Evolutionary conservation across 2,888 invertebrate genomes (phyloP).

Genomic region (Hypsopygia costalis): DNA sequence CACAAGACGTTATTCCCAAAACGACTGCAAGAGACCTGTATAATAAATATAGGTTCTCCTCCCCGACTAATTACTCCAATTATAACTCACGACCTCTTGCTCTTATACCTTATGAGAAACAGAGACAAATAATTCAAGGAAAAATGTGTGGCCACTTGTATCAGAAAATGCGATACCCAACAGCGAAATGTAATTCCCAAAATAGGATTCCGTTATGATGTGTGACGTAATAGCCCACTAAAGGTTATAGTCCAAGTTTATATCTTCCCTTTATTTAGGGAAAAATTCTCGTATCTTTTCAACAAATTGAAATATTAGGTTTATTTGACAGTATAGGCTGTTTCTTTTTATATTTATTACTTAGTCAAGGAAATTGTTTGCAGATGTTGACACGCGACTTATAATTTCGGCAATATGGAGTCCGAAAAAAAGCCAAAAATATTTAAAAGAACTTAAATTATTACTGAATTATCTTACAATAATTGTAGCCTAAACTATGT

Average conservation of each 20-base stretch:
- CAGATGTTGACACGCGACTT: too few relatives aligned
- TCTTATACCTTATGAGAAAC: neutral
- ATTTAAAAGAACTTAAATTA: too few relatives aligned
- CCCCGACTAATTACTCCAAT: neutral
- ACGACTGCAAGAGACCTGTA: neutral
- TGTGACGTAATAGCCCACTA: slow-evolving; percentile 14
- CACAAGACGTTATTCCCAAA: too few relatives aligned
- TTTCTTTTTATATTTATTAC: neutral
- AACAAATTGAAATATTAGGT: neutral
- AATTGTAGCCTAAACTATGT: too few relatives aligned
- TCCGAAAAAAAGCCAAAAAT: too few relatives aligned
- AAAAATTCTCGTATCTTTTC: slow-evolving; percentile 2
- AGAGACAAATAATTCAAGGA: slow-evolving; percentile 1
- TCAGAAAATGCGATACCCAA: slow-evolving; percentile 1
- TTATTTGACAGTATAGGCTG: neutral
- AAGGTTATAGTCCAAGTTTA: slow-evolving; percentile 9
- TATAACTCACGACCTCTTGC: neutral
- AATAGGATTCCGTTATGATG: slow-evolving; percentile 15
- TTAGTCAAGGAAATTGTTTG: neutral
- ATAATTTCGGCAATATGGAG: too few relatives aligned
- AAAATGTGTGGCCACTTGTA: slow-evolving; percentile 3
- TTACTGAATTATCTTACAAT: too few relatives aligned
- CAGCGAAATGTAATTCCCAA: slow-evolving; percentile 13
- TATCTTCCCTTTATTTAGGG: slow-evolving; percentile 1
- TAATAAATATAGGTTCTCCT: neutral